Conservation (phyloP, 2,888 invertebrate genomes). For the Xiphydria camelus region DNA sequence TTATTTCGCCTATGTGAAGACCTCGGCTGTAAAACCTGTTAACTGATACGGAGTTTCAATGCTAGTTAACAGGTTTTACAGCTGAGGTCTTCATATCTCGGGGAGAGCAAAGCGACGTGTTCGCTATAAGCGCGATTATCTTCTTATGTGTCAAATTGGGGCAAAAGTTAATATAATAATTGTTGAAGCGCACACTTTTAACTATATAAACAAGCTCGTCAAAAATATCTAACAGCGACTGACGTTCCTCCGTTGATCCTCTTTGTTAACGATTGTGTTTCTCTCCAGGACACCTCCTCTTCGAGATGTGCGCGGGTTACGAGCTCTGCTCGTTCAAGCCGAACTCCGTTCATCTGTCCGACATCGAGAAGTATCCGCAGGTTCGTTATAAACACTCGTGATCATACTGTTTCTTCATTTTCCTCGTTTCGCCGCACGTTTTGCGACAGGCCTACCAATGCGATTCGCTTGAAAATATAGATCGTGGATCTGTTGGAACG, state of each 20-base stretch:
- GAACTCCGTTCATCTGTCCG: conserved; percentile 72
- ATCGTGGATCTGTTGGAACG: conserved; percentile 77
- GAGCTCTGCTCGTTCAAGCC: conserved; percentile 77
- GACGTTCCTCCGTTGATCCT: too few relatives aligned
- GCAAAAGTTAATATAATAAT: too few relatives aligned
- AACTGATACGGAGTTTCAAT: not conserved
- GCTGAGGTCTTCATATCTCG: too few relatives aligned
- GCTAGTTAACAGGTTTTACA: too few relatives aligned
- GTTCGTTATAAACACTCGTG: conserved; percentile 62
- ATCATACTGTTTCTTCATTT: not conserved
- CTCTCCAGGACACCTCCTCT: conserved; percentile 72
- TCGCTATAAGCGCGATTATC: too few relatives aligned
- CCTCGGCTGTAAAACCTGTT: not conserved
- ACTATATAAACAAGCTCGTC: too few relatives aligned
- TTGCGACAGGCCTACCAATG: too few relatives aligned
- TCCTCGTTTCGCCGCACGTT: not conserved
- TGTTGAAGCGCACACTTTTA: too few relatives aligned
- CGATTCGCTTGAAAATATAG: conserved; percentile 55
- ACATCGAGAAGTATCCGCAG: conserved; percentile 73
- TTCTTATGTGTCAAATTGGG: too few relatives aligned
- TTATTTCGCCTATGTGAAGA: conserved; percentile 11
- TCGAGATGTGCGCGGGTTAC: conserved; percentile 89
- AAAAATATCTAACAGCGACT: too few relatives aligned
- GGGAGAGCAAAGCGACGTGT: too few relatives aligned
- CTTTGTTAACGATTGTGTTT: too few relatives aligned